phyloP scores from a whole-genome alignment of 53 echinoderm and acorn worm genomes.

The Luidia sarsii region DNA sequence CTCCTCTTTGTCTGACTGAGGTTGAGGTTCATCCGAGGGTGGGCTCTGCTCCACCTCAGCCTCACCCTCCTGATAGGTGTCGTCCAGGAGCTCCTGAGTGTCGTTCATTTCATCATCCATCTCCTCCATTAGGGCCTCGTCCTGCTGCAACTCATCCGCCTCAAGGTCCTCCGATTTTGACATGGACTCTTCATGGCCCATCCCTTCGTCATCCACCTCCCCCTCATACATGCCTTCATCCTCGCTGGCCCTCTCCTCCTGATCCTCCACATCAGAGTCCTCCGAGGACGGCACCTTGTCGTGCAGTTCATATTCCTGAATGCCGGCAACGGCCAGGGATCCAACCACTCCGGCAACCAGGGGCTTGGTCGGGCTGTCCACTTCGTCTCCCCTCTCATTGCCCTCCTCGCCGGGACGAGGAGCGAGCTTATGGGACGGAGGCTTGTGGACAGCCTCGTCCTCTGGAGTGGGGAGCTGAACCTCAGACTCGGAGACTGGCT shows the following conservation, averaged over 20 bases:
- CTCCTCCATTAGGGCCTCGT: not conserved
- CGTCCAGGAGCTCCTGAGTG: slow-evolving; percentile 14
- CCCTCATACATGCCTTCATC: slow-evolving; percentile 58
- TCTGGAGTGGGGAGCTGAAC: slow-evolving; percentile 67
- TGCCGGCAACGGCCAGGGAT: slow-evolving; percentile 9
- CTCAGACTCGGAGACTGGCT: slow-evolving; percentile 75
- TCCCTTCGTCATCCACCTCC: slow-evolving; percentile 15
- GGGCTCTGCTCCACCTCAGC: not conserved
- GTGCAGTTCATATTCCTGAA: not conserved
- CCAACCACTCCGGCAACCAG: slow-evolving; percentile 28
- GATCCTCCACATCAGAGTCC: slow-evolving; percentile 8
- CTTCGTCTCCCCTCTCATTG: slow-evolving; percentile 64
- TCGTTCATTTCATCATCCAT: not conserved
- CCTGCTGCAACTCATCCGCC: not conserved
- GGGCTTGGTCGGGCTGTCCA: slow-evolving; percentile 92
- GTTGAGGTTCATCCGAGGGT: not conserved
- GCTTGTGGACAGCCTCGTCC: slow-evolving; percentile 53
- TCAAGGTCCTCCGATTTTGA: not conserved
- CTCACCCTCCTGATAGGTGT: slow-evolving; percentile 2
- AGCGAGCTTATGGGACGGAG: slow-evolving; percentile 58
- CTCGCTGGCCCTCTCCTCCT: slow-evolving; percentile 1
- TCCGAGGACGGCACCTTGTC: slow-evolving; percentile 21
- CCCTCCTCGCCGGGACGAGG: slow-evolving; percentile 54
- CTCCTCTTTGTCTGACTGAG: slow-evolving; percentile 5
- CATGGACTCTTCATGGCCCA: not conserved